phyloP scores from a whole-genome alignment of 2,888 invertebrate genomes.

The Lamellibrachia satsuma region DNA sequence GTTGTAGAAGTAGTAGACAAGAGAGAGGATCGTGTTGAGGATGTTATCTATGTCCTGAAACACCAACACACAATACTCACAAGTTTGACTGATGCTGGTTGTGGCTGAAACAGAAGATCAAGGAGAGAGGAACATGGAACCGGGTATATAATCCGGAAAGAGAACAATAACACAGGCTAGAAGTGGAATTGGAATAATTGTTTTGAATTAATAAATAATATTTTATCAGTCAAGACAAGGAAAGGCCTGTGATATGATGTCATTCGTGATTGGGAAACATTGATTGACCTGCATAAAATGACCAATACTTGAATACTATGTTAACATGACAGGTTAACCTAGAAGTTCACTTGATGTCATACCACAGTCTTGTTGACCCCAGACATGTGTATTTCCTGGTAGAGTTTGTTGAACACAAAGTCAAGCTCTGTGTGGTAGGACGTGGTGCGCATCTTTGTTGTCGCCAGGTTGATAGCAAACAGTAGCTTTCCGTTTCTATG shows the following conservation, averaged over 20 bases:
- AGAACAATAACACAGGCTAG: too few relatives aligned
- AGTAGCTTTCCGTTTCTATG: background rate
- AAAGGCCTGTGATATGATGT: too few relatives aligned
- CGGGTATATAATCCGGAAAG: background rate
- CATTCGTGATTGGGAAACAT: too few relatives aligned
- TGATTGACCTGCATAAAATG: too few relatives aligned
- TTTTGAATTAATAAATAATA: too few relatives aligned
- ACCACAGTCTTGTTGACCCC: constrained; percentile 41
- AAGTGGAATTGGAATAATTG: background rate
- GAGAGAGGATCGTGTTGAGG: constrained; percentile 51
- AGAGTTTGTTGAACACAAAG: constrained; percentile 51
- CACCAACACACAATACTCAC: background rate
- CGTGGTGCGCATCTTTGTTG: constrained; percentile 47
- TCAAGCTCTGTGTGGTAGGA: constrained; percentile 55
- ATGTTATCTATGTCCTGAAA: constrained; percentile 55
- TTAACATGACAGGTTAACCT: background rate
- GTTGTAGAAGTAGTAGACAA: constrained; percentile 60
- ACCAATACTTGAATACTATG: background rate
- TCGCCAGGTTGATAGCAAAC: constrained; percentile 36
- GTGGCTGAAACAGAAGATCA: background rate
- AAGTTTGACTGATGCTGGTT: background rate
- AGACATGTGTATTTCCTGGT: constrained; percentile 53
- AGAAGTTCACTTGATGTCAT: background rate
- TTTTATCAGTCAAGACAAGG: too few relatives aligned
- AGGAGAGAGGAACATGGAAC: background rate